A percentile compares a stretch with the other conserved stretches of the same genome.
Conservation (phyloP, 2,797 vertebrate genomes). For the Falco rusticolus region DNA sequence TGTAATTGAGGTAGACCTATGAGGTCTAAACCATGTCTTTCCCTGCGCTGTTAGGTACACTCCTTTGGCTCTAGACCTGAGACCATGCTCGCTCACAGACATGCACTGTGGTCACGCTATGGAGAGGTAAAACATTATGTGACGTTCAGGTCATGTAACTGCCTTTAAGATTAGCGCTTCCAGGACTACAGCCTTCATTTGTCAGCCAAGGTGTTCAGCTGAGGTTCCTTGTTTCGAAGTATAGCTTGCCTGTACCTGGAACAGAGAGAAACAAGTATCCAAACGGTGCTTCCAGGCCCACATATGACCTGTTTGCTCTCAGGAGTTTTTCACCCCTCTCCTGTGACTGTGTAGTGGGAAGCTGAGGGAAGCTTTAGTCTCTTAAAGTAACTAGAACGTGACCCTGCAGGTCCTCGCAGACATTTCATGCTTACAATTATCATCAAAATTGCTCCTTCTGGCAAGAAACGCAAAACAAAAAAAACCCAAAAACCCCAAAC, state of each 20-base stretch:
- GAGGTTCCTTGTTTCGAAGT: neutral
- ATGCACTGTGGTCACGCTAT: neutral
- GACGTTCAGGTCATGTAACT: neutral
- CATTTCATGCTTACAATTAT: neutral
- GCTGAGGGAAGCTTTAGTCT: neutral
- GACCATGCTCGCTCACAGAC: neutral
- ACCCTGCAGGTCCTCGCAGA: slow-evolving; percentile 1
- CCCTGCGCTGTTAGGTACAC: neutral
- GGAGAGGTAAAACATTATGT: neutral
- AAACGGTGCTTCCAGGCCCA: neutral
- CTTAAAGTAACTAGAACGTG: neutral
- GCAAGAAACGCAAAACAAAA: neutral
- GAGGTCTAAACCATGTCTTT: neutral
- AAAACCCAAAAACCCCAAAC: neutral
- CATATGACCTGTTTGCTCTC: neutral
- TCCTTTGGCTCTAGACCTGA: neutral
- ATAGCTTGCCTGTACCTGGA: neutral
- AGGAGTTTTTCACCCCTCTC: neutral
- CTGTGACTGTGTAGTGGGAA: neutral
- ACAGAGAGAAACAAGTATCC: neutral
- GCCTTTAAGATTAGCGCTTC: neutral
- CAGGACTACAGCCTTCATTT: neutral
- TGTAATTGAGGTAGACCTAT: neutral
- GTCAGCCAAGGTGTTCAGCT: neutral
- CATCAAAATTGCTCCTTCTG: slow-evolving; percentile 3